Base-by-base conservation (phyloP, 2,113 vertebrate species). In the Myotis yumanensis region DNA sequence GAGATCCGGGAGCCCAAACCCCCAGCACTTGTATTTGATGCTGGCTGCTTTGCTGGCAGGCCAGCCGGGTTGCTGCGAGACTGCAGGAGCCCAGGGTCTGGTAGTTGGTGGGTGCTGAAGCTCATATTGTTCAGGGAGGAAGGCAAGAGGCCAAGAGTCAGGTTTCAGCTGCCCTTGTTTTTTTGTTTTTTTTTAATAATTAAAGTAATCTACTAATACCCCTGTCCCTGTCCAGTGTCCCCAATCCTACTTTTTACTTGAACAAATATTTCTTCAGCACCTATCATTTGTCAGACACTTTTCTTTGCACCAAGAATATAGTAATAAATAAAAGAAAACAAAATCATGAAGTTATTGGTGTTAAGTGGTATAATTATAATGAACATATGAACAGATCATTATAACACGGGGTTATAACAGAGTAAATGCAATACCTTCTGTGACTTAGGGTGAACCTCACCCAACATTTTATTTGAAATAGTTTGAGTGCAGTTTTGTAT, bases 271-370 rank as follows among this genome's bases (percentile, higher is more conserved):
- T 89, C 51, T 59, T 94, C 14, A 76, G 43, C 30, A 69, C 14
- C 40, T 54, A 86, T 14, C 79, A 84, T 69, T 72, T 97, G 20
- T 77, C 90, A 91, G 75, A 59, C 30, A 80, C 48, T 92, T 43
- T 80, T 94, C n/a, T 85, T 90, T 84, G 89, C 23, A 77, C 7
- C 32, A 83, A 87, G 11, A 16, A 89, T 75, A 57, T 1, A 80
- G 25, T 32, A 86, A 69, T 91, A 64, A 95, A 92, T 11, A 80
- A 93, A 59, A 75, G 48, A 76, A 72, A 30, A 32, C 80, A 89
- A 90, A 64, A 68, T 37, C 32, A 66, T 76, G 37, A 48, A 73
- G 46, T 64, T 91, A 68, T 32, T 90, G 43, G 68, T 52, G 15
- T 94, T 69, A 83, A 89, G 48, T 64, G n/a, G 46, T 20, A 52